Conservation (phyloP, 1,140 invertebrate species). For the Cardiocondyla obscurior region DNA sequence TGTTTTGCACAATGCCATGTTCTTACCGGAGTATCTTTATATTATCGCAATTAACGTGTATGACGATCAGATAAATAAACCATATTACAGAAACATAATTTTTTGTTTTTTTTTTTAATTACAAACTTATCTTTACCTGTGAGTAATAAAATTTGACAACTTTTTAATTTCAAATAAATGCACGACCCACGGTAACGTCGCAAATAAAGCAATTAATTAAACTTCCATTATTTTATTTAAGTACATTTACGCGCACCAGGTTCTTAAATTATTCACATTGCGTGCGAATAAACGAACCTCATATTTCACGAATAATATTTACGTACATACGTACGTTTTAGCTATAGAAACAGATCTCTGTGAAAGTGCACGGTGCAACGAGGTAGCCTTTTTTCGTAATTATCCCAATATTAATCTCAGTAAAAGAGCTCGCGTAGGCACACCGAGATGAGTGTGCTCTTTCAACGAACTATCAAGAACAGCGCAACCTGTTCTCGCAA, state of each 20-base stretch:
- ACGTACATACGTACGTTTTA: background rate
- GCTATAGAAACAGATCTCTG: slow-evolving; percentile 35
- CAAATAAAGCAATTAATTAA: slow-evolving; percentile 19
- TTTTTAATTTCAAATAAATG: slow-evolving; percentile 2
- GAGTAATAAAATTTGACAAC: background rate
- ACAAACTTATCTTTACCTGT: background rate
- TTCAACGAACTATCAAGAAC: slow-evolving; percentile 23
- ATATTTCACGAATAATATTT: slow-evolving; percentile 35
- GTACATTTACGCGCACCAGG: background rate
- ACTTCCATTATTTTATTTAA: slow-evolving; percentile 21
- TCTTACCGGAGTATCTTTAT: background rate
- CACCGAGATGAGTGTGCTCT: background rate
- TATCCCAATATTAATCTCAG: slow-evolving; percentile 51
- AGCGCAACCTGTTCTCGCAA: slow-evolving; percentile 41
- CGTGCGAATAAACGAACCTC: slow-evolving; percentile 15
- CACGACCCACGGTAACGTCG: background rate
- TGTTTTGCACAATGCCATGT: background rate
- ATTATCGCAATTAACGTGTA: slow-evolving; percentile 11
- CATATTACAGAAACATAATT: no score
- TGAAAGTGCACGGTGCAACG: background rate
- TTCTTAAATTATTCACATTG: slow-evolving; percentile 36
- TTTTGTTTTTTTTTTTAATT: no score
- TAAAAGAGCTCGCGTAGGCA: slow-evolving; percentile 24
- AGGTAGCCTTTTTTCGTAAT: slow-evolving; percentile 35
- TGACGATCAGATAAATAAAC: background rate